Evolutionary conservation across 2,888 invertebrate species (phyloP).

Genomic region (Chydorus sphaericus): DNA sequence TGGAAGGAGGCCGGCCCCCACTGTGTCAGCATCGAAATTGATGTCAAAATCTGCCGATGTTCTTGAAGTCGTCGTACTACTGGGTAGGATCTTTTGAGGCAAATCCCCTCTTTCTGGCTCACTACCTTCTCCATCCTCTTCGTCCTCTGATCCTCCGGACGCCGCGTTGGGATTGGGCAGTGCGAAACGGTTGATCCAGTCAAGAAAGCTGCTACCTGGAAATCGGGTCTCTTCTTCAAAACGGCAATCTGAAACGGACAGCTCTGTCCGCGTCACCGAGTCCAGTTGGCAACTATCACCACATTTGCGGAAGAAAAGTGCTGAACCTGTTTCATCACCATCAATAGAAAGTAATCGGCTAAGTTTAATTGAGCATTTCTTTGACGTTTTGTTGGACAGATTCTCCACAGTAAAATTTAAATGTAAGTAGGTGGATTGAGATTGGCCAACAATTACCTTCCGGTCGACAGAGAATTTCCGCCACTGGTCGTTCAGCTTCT

Average conservation of each 20-base stretch:
- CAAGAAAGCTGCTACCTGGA: not conserved
- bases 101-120: conserved; percentile 9
- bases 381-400: too few relatives aligned
- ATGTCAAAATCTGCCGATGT: too few relatives aligned
- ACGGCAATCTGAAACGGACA: conserved; percentile 6
- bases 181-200: conserved; percentile 1
- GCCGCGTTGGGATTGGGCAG: not conserved
- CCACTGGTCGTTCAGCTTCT: conserved; percentile 1
- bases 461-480: conserved; percentile 10
- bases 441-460: too few relatives aligned
- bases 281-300: conserved; percentile 9
- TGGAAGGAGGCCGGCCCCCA: not conserved
- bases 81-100: conserved; percentile 3
- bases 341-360: too few relatives aligned
- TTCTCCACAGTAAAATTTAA: too few relatives aligned
- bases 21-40: not conserved
- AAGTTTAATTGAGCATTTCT: too few relatives aligned
- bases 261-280: not conserved
- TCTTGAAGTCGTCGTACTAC: too few relatives aligned
- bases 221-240: not conserved
- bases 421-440: too few relatives aligned
- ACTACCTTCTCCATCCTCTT: not conserved
- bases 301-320: conserved; percentile 6
- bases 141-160: not conserved
- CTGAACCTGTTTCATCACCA: too few relatives aligned